Percentiles rank a stretch among this genome's conserved stretches.
phyloP scores from a whole-genome alignment of 2,888 invertebrate species.

The Cheilosia pagana region DNA sequence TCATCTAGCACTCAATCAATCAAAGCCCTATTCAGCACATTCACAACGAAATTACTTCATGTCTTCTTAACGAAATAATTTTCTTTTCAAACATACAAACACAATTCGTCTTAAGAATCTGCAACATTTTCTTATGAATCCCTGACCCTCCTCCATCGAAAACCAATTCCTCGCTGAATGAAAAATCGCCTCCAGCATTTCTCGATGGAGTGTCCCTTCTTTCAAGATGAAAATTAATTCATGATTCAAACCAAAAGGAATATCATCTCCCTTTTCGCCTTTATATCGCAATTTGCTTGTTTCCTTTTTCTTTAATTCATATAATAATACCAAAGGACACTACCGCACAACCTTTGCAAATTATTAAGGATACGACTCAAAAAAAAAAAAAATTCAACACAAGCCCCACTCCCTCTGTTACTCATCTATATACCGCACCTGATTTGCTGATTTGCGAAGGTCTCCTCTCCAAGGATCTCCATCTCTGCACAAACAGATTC shows the following conservation, averaged over 20 bases:
- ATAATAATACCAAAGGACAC: slow-evolving; percentile 49
- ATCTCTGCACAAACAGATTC: slow-evolving; percentile 39
- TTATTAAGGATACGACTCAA: slow-evolving; percentile 30
- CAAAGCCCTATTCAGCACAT: slow-evolving; percentile 36
- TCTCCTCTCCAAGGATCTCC: slow-evolving; percentile 53
- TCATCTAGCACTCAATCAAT: slow-evolving; percentile 30
- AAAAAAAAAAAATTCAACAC: slow-evolving; percentile 16
- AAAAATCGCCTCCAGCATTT: slow-evolving; percentile 29
- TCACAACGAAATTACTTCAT: slow-evolving; percentile 27
- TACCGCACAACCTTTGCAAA: slow-evolving; percentile 61
- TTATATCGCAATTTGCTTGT: slow-evolving; percentile 65
- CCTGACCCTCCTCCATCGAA: neutral
- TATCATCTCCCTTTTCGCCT: slow-evolving; percentile 46
- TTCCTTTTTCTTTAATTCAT: slow-evolving; percentile 59
- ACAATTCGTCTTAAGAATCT: slow-evolving; percentile 22
- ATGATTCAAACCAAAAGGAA: slow-evolving; percentile 64
- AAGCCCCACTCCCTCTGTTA: slow-evolving; percentile 22
- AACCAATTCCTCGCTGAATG: slow-evolving; percentile 7
- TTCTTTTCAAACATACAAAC: slow-evolving; percentile 11
- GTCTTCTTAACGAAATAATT: slow-evolving; percentile 37
- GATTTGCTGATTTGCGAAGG: slow-evolving; percentile 71
- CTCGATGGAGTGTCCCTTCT: neutral
- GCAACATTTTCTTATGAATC: slow-evolving; percentile 21
- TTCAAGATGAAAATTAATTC: slow-evolving; percentile 65
- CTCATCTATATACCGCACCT: slow-evolving; percentile 54